Evolutionary conservation across 2,113 vertebrate species (phyloP).

Genomic region (Arenaria interpres): DNA sequence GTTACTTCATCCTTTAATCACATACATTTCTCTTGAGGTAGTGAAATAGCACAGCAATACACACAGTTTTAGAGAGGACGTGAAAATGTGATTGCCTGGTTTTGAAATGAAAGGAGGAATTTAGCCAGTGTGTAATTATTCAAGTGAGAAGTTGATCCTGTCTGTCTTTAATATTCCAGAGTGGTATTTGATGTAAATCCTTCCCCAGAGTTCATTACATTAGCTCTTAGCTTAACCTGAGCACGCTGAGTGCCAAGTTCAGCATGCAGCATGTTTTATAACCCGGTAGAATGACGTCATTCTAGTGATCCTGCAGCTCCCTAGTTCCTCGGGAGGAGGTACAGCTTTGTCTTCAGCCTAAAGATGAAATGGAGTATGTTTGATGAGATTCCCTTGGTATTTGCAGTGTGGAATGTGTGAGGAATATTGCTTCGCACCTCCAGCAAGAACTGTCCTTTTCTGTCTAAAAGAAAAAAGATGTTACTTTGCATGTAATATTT

Average conservation of each 20-base stretch:
- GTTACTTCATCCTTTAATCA: neutral
- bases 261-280: neutral
- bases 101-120: neutral
- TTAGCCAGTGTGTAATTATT: neutral
- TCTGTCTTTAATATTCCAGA: constrained; percentile 34
- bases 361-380: neutral
- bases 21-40: neutral
- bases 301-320: neutral
- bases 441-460: neutral
- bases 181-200: constrained; percentile 27
- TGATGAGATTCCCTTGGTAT: neutral
- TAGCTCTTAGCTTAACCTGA: constrained; percentile 22
- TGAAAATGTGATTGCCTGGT: neutral
- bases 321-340: neutral
- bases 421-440: neutral
- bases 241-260: neutral
- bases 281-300: neutral
- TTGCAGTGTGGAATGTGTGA: neutral
- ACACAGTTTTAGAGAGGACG: neutral
- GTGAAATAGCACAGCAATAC: neutral
- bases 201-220: constrained; percentile 20
- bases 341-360: neutral
- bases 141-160: neutral
- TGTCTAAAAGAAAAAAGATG: neutral
- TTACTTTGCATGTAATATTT: neutral